phyloP scores from a whole-genome alignment of 1,140 invertebrate species.

The Heliconius himera region DNA sequence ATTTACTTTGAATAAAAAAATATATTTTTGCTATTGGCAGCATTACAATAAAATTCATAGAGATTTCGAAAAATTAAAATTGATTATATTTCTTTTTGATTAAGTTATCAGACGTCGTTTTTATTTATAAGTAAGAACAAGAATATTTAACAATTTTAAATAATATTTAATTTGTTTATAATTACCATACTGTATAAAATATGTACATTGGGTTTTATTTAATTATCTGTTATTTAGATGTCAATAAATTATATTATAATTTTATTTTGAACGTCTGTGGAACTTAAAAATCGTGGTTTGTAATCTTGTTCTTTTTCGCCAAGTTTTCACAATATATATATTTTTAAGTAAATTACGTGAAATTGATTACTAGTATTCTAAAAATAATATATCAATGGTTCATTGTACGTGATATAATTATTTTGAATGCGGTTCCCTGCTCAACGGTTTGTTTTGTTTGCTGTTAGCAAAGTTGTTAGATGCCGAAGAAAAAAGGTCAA shows the following conservation, averaged over 20 bases:
- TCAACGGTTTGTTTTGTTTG: constrained; percentile 33
- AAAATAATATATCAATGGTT: background rate
- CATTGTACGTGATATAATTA: background rate
- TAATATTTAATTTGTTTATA: background rate
- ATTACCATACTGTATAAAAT: background rate
- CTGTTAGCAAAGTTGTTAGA: constrained; percentile 42
- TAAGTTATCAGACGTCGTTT: too few species aligned
- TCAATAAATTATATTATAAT: background rate
- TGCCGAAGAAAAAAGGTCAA: constrained; percentile 64
- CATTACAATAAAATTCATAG: background rate
- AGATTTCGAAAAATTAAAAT: background rate
- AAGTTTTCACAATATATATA: background rate
- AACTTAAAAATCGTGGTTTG: background rate
- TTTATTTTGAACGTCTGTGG: background rate
- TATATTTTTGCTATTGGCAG: constrained; percentile 8
- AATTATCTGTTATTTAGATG: background rate
- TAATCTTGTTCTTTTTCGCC: background rate
- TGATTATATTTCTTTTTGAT: background rate
- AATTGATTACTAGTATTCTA: background rate
- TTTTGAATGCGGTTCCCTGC: constrained; percentile 37
- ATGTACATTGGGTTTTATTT: background rate
- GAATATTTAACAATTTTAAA: background rate
- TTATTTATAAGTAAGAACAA: too few species aligned
- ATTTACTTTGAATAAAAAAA: background rate
- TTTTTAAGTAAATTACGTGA: background rate